phyloP scores from a whole-genome alignment of 1,140 invertebrate genomes.

The Lepidurus apus region DNA sequence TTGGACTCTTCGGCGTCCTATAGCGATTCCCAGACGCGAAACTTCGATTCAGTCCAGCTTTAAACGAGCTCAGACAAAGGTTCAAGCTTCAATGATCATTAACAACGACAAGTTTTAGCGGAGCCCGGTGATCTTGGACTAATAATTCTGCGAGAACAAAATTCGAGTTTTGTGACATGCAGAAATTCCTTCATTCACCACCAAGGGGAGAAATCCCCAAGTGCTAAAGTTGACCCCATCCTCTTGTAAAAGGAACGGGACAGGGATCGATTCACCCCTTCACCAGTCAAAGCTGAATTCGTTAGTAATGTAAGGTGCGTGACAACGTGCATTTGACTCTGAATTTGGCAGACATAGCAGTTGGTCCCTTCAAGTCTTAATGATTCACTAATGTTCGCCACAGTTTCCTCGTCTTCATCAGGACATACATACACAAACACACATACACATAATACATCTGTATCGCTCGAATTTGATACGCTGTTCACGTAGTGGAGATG shows the following conservation, averaged over 20 bases:
- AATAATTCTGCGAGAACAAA: not conserved
- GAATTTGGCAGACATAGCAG: not conserved
- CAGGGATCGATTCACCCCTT: not conserved
- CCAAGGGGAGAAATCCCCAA: not conserved
- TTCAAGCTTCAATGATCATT: not conserved
- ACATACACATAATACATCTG: not conserved
- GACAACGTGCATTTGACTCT: not conserved
- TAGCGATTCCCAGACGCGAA: not conserved
- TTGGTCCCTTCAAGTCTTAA: not conserved
- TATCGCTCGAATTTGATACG: not conserved
- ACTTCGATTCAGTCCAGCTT: constrained; percentile 8
- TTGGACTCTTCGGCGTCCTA: not conserved
- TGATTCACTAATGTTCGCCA: not conserved
- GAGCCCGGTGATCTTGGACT: not conserved
- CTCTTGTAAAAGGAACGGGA: not conserved
- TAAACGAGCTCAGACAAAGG: not conserved
- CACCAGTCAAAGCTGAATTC: not conserved
- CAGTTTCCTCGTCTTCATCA: not conserved
- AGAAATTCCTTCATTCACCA: not conserved
- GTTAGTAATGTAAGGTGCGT: constrained; percentile 10
- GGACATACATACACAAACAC: not conserved
- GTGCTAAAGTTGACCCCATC: not conserved
- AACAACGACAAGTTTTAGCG: not conserved
- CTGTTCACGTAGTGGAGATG: not conserved
- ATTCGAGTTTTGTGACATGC: not conserved